These are phyloP conservation scores for Ameiurus melas DNA, from an alignment of 2,113 vertebrate genomes.

Conservation along the genomic window DNA sequence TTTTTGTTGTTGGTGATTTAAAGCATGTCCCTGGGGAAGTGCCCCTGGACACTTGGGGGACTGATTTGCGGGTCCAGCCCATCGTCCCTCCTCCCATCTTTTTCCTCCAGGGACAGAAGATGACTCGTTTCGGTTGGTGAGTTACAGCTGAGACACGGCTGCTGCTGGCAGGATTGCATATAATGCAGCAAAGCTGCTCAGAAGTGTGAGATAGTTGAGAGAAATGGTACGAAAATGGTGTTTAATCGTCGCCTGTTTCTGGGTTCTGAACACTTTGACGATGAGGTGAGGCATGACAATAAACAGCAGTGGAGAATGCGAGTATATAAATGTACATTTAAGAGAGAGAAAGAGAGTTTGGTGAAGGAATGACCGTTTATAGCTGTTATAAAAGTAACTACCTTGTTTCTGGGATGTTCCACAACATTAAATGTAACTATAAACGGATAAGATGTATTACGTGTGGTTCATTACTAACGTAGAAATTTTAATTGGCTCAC, in stretches of 20 bases:
- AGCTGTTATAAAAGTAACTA: not conserved
- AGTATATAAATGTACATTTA: not conserved
- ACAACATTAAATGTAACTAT: not conserved
- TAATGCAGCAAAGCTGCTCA: slow-evolving; percentile 34
- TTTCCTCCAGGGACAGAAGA: slow-evolving; percentile 42
- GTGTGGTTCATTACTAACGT: not conserved
- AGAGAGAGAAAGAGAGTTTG: not conserved
- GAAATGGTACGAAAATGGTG: not conserved
- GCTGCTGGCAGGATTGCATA: slow-evolving; percentile 9
- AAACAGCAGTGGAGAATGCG: not conserved
- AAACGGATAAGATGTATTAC: not conserved
- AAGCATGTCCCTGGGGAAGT: slow-evolving; percentile 54
- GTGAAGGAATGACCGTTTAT: not conserved
- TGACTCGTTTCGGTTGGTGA: slow-evolving; percentile 39
- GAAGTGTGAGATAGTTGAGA: slow-evolving; percentile 10
- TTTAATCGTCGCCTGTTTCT: slow-evolving; percentile 44
- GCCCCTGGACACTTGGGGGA: slow-evolving; percentile 47
- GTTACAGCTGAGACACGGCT: slow-evolving; percentile 42
- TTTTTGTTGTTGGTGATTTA: slow-evolving; percentile 62
- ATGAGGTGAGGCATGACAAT: not conserved
- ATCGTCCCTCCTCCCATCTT: slow-evolving; percentile 26
- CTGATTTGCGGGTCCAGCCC: slow-evolving; percentile 51
- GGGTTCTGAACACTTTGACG: not conserved
- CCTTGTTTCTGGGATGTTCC: not conserved
- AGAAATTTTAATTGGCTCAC: not conserved